Conservation (phyloP, 2,113 vertebrate genomes). For the Eubucco bourcierii region DNA sequence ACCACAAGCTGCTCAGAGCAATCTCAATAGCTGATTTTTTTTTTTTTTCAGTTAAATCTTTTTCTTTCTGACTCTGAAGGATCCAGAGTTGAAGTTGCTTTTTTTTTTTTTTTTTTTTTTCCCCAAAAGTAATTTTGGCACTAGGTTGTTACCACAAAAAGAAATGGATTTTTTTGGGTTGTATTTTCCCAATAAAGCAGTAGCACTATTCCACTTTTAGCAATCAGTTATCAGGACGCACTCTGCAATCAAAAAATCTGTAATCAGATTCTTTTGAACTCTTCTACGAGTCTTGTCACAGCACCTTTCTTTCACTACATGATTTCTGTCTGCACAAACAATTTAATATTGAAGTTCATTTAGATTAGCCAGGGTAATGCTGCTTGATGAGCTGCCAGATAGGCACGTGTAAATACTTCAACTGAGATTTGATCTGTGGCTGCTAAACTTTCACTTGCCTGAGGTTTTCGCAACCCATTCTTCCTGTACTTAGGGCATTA, state of each 20-base stretch:
- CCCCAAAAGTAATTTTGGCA: background rate
- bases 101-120: background rate
- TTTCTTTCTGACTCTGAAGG: background rate
- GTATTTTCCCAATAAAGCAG: background rate
- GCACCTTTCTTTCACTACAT: background rate
- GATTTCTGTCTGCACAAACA: conserved; percentile 42
- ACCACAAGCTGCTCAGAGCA: background rate
- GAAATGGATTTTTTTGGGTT: background rate
- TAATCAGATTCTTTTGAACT: conserved; percentile 48
- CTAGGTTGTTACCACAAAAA: background rate
- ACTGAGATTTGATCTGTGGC: conserved; percentile 24
- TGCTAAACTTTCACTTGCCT: conserved; percentile 57
- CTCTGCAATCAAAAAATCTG: conserved; percentile 27
- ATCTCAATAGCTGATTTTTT: background rate
- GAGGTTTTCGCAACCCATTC: conserved; percentile 50
- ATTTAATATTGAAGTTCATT: conserved; percentile 31
- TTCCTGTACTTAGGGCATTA: conserved; percentile 48
- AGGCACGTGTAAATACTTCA: conserved; percentile 15
- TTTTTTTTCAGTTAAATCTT: no score
- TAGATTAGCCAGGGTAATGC: conserved; percentile 6
- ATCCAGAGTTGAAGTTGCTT: background rate
- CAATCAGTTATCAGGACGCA: background rate
- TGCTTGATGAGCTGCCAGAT: conserved; percentile 51
- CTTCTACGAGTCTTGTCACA: background rate
- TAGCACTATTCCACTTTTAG: background rate